Base-by-base conservation (phyloP, 2,888 invertebrate genomes). In the Drosophila lacicola region DNA sequence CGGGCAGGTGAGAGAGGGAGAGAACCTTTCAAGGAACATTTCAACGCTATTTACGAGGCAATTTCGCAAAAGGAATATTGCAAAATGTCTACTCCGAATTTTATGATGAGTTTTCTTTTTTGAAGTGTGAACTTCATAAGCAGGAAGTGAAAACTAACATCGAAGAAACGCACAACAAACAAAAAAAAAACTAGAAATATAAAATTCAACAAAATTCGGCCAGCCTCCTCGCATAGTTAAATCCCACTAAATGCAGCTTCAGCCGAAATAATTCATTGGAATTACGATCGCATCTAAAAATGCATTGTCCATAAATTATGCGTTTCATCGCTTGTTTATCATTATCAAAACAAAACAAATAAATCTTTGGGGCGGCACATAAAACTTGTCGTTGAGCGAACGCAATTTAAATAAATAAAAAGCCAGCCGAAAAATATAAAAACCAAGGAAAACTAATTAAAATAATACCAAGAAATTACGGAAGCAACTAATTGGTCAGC, bases 381-480 rank as follows among this genome's bases (percentile, higher is more conserved):
- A 78, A 78, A 74, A 71, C 75, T 61, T 79, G 80, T 50, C 60
- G 58, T 47, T 56, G 47, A 49, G 46, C 56, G 53, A 64, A 33
- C 71, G 70, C 65, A 70, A 86, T 88, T 88, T 86, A 81, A 83
- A 89, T 83, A 72, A 60, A 65, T 53, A 54, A 21, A 66, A 53
- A 56, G 10, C 44, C 42, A 61, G 55, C 41, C 8, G 42, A 49
- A 42, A 61, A 45, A 39, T n/a, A 41, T 62, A 21, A 39, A 45
- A 63, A 45, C 55, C 56, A 49, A 36, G 11, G 69, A 72, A 76
- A 75, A 61, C 73, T 74, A 84, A 84, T 84, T 88, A 89, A 85
- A 89, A 89, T 82, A 88, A 88, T 88, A 84, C 84, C 70, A 89
- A 88, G 88, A 89, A 88, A 82, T 85, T 89, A 82, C 89, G 85